Conservation (phyloP, 2,113 vertebrate genomes). For the Tichodroma muraria region DNA sequence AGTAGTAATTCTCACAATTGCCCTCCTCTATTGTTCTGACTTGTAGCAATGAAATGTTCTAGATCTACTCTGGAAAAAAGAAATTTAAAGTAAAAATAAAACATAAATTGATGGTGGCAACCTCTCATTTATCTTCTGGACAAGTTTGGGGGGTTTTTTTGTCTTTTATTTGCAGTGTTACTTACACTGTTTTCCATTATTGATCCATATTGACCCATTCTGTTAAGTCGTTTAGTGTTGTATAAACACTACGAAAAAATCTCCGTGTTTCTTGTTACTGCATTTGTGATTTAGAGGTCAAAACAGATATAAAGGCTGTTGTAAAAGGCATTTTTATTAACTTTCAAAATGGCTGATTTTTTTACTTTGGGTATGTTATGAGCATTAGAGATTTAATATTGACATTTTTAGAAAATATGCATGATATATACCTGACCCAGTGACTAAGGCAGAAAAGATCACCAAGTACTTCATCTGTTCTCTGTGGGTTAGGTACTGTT, state of each 20-base stretch:
- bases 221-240: neutral
- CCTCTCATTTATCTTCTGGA: neutral
- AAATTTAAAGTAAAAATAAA: neutral
- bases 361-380: neutral
- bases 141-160: rapidly evolving
- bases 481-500: neutral
- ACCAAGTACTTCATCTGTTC: neutral
- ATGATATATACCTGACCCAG: neutral
- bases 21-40: neutral
- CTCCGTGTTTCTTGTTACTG: neutral
- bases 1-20: neutral
- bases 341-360: neutral
- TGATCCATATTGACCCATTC: neutral
- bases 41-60: neutral
- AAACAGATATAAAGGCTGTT: neutral
- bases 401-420: neutral
- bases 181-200: neutral
- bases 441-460: neutral
- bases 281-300: neutral
- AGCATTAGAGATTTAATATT: neutral
- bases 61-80: neutral
- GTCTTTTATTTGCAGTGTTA: neutral
- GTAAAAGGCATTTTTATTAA: neutral
- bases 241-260: neutral
- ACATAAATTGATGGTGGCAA: neutral